phyloP scores from a whole-genome alignment of 1,140 invertebrate species.

The Bilobella aurantiaca region DNA sequence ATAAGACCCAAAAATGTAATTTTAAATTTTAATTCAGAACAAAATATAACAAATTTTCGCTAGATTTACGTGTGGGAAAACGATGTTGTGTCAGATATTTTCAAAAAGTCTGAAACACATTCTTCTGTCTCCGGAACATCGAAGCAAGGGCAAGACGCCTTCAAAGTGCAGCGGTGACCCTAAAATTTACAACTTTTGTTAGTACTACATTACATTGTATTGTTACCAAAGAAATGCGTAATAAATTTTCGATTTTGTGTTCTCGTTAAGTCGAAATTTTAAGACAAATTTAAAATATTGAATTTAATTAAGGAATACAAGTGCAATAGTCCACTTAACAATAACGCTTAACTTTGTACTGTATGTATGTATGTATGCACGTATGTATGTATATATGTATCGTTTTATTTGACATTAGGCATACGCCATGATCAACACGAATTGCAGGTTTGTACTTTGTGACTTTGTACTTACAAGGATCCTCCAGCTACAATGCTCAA shows the following conservation, averaged over 20 bases:
- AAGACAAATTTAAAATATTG: too few relatives aligned
- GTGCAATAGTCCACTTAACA: background rate
- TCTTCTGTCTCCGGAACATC: background rate
- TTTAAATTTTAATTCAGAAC: background rate
- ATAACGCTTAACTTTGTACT: background rate
- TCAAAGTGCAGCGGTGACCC: background rate
- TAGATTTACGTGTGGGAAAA: background rate
- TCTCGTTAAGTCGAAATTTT: too few relatives aligned
- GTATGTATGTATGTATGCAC: too few relatives aligned
- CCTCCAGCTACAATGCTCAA: background rate
- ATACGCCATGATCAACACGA: too few relatives aligned
- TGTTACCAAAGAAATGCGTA: background rate
- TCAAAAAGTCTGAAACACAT: background rate
- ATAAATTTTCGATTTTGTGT: too few relatives aligned
- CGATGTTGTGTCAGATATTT: background rate
- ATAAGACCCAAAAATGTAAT: background rate
- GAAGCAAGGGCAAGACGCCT: conserved; percentile 6
- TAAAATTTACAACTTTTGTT: background rate
- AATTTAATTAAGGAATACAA: background rate
- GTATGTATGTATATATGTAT: too few relatives aligned
- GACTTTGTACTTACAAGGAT: background rate
- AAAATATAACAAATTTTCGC: background rate
- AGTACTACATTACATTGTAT: background rate
- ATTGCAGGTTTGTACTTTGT: too few relatives aligned
- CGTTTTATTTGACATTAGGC: too few relatives aligned